These are phyloP conservation scores for Abscondita cerata DNA, from an alignment of 2,888 invertebrate species.

Conservation along the genomic window DNA sequence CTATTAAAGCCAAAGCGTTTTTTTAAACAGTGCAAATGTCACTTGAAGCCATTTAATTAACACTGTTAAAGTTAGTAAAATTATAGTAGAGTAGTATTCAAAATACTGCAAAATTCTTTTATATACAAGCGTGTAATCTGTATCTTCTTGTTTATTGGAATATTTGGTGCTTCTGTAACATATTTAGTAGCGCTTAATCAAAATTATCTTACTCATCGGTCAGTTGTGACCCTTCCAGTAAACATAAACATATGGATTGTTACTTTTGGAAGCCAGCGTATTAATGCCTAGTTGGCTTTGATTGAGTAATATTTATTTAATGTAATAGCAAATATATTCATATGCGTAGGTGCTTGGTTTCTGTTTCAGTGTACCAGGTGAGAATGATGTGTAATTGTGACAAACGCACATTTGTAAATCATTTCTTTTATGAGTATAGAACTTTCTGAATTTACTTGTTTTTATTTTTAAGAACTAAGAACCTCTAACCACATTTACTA, in stretches of 20 bases:
- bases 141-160: slow-evolving; percentile 31
- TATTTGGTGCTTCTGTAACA: slow-evolving; percentile 32
- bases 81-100: slow-evolving; percentile 55
- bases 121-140: slow-evolving; percentile 31
- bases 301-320: slow-evolving; percentile 56
- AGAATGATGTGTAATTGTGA: slow-evolving; percentile 53
- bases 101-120: slow-evolving; percentile 48
- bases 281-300: slow-evolving; percentile 50
- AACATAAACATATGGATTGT: slow-evolving; percentile 28
- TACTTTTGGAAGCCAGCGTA: slow-evolving; percentile 39
- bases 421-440: slow-evolving; percentile 64
- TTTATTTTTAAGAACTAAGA: slow-evolving; percentile 15
- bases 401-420: slow-evolving; percentile 65
- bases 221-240: slow-evolving; percentile 26
- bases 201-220: slow-evolving; percentile 24
- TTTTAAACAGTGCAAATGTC: slow-evolving; percentile 60
- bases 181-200: slow-evolving; percentile 33
- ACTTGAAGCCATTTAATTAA: slow-evolving; percentile 47
- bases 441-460: slow-evolving; percentile 55
- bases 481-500: slow-evolving; percentile 1
- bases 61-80: slow-evolving; percentile 66
- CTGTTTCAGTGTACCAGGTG: slow-evolving; percentile 55
- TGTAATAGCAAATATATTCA: slow-evolving; percentile 52
- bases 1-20: slow-evolving; percentile 63
- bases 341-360: slow-evolving; percentile 60